These are phyloP conservation scores for Bellardia bayeri DNA, from an alignment of 2,888 invertebrate genomes.

Conservation along the genomic window DNA sequence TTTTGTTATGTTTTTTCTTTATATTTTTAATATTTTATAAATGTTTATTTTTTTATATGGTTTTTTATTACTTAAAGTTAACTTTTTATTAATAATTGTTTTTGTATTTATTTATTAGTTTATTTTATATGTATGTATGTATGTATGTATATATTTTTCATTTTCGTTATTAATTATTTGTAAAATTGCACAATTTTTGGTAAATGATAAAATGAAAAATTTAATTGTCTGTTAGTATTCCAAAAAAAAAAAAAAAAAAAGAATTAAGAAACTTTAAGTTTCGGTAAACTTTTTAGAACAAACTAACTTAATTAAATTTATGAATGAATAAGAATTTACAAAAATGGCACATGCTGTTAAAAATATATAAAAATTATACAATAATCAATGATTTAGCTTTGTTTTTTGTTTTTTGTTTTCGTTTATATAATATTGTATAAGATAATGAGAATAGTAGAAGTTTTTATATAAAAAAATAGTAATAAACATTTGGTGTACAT, in stretches of 20 bases:
- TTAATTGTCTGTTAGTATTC: not conserved
- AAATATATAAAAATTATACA: conserved; percentile 26
- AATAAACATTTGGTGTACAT: not conserved
- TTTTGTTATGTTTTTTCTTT: conserved; percentile 47
- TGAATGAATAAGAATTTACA: conserved; percentile 70
- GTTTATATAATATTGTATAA: not conserved
- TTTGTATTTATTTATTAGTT: not conserved
- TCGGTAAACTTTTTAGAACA: not conserved
- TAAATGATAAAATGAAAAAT: conserved; percentile 64
- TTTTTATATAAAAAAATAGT: not conserved
- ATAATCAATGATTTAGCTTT: conserved; percentile 12
- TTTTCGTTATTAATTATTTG: conserved; percentile 40
- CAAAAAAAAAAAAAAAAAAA: too few species aligned
- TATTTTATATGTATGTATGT: conserved; percentile 27
- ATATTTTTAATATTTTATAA: conserved; percentile 63
- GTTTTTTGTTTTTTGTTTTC: not conserved
- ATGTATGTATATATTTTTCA: conserved; percentile 7
- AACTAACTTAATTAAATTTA: conserved; percentile 53
- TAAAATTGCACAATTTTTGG: conserved; percentile 75
- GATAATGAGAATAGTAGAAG: conserved; percentile 11
- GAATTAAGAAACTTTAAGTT: conserved; percentile 35
- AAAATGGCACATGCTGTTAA: conserved; percentile 71
- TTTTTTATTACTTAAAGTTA: conserved; percentile 50
- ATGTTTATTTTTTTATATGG: conserved; percentile 36
- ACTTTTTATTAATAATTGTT: conserved; percentile 27